A percentile compares a stretch with the other conserved stretches of the same genome.
Evolutionary conservation across 2,113 vertebrate genomes (phyloP).

Genomic region (Alces alces): DNA sequence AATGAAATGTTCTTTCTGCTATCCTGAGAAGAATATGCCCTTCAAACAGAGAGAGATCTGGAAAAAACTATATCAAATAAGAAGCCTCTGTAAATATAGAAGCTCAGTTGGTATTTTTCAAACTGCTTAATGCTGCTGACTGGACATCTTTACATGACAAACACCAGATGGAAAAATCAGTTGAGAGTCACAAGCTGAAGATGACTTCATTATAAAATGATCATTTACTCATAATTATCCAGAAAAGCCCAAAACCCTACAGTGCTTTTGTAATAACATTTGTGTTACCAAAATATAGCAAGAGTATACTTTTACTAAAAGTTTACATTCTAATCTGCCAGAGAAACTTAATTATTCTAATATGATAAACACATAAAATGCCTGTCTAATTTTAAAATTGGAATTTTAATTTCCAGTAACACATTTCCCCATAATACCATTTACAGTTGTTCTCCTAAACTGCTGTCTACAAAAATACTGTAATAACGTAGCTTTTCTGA

Average conservation of each 20-base stretch:
- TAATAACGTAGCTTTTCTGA: constrained; percentile 66
- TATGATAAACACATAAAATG: constrained; percentile 73
- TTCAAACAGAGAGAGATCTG: background rate
- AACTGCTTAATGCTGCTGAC: constrained; percentile 67
- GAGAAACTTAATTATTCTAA: constrained; percentile 61
- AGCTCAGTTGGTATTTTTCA: constrained; percentile 32
- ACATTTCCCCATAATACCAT: constrained; percentile 37
- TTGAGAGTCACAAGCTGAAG: constrained; percentile 56
- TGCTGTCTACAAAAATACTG: constrained; percentile 48
- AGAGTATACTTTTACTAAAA: constrained; percentile 37
- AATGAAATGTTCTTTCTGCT: background rate
- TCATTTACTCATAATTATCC: constrained; percentile 70
- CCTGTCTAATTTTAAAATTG: constrained; percentile 54
- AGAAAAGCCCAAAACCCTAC: constrained; percentile 54
- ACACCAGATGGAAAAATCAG: constrained; percentile 78
- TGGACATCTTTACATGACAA: constrained; percentile 71
- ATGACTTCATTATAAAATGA: constrained; percentile 74
- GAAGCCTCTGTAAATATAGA: background rate
- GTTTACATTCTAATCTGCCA: constrained; percentile 71
- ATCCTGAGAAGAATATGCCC: background rate
- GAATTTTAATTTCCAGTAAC: constrained; percentile 67
- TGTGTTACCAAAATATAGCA: constrained; percentile 60
- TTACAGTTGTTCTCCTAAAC: constrained; percentile 65
- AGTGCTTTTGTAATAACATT: constrained; percentile 58
- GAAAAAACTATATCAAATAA: background rate